phyloP scores from a whole-genome alignment of 1,140 invertebrate genomes.

The Bombus fervidus region DNA sequence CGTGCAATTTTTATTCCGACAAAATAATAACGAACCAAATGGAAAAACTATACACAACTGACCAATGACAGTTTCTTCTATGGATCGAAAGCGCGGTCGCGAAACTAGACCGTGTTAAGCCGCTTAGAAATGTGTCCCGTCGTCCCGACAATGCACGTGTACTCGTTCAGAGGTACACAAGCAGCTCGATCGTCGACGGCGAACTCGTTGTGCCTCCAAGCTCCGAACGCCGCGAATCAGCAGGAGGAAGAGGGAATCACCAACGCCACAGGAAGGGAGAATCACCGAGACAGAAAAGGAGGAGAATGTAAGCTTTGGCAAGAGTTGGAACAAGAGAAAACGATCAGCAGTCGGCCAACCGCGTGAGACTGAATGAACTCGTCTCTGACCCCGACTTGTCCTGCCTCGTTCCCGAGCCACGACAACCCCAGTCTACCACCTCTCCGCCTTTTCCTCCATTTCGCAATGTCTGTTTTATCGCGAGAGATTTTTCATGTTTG shows the following conservation, averaged over 20 bases:
- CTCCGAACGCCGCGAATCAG: not conserved
- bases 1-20: not conserved
- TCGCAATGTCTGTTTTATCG: not conserved
- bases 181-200: slow-evolving; percentile 6
- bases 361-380: slow-evolving; percentile 74
- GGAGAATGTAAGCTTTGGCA: not conserved
- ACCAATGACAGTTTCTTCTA: slow-evolving; percentile 4
- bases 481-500: not conserved
- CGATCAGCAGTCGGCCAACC: slow-evolving; percentile 54
- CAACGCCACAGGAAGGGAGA: not conserved
- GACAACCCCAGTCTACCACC: slow-evolving; percentile 17
- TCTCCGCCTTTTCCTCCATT: not conserved
- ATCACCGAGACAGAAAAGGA: not conserved
- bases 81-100: slow-evolving; percentile 13
- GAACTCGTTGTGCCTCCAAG: not conserved
- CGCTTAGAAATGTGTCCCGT: slow-evolving; percentile 13
- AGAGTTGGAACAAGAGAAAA: slow-evolving; percentile 17
- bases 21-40: not conserved
- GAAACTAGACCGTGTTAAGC: slow-evolving; percentile 27
- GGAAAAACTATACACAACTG: not conserved
- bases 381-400: slow-evolving; percentile 65
- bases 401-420: slow-evolving; percentile 29
- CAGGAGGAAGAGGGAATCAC: slow-evolving; percentile 2
- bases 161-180: not conserved
- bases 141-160: slow-evolving; percentile 44